Base-by-base conservation (phyloP, 2,113 vertebrate genomes). In the Pterophyllum scalare region DNA sequence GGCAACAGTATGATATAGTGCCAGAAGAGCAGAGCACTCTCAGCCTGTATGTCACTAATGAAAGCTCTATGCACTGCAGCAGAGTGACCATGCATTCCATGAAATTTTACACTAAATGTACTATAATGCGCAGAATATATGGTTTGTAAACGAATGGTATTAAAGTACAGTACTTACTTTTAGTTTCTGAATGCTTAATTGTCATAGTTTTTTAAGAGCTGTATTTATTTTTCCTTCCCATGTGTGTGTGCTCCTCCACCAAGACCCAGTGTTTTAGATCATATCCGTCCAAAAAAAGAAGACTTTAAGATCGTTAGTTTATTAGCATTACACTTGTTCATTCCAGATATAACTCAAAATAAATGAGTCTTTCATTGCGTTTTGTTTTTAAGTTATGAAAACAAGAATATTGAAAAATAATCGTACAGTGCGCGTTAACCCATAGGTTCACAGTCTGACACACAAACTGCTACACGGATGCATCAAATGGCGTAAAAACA, bases 291-390 rank as follows among this genome's bases (percentile, higher is more conserved):
- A 31, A 49, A 49, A 43, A 78, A 17, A 10, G 8, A 38, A 15
- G 6, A 12, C 22, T 6, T 9, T 74, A 56, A 54, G 5, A 31
- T 38, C 64, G 7, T 59, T 35, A 35, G 65, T 83, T 65, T 38
- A 56, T 82, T 49, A 24, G 28, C 14, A n/a, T 26, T 14, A 20
- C 26, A 72, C 67, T 72, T 40, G 17, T 82, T 28, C 12, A 65
- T 43, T 85, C 28, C 12, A 2, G 6, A 33, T 72, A 31, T 57
- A 26, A 82, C 58, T 88, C 70, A 12, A 7, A 87, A 89, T 91
- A 90, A 88, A 91, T 11, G 11, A 52, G 14, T 75, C 91, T 90
- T 84, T n/a, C 17, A 70, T 49, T 13, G 24, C 8, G 46, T 52
- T 54, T 5, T 72, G 26, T 11, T 54, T 72, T 72, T 72, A 31